A percentile compares a stretch with the other conserved stretches of the same genome.
These are phyloP conservation scores for Zosterops hypoxanthus DNA, from an alignment of 2,113 vertebrate genomes.

Conservation along the genomic window DNA sequence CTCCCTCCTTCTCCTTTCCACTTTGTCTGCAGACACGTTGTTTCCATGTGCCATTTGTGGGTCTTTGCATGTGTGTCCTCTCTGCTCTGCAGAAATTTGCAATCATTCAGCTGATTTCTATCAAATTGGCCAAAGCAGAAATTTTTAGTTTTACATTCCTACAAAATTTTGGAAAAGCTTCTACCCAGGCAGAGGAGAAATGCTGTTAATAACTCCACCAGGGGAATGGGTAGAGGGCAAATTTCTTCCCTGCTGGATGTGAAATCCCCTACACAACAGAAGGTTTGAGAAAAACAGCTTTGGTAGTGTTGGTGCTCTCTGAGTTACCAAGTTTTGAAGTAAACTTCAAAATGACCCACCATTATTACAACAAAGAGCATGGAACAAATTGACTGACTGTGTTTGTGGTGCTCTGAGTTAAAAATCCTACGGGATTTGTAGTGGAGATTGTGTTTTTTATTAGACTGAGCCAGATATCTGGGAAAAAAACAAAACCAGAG, in stretches of 20 bases:
- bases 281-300: not conserved
- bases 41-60: not conserved
- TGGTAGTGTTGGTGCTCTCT: not conserved
- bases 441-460: not conserved
- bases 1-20: not conserved
- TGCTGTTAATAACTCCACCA: not conserved
- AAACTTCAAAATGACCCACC: not conserved
- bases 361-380: not conserved
- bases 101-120: not conserved
- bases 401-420: not conserved
- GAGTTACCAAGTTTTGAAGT: not conserved
- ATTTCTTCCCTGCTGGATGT: not conserved
- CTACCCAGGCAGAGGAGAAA: not conserved
- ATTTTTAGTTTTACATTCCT: not conserved
- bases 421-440: not conserved
- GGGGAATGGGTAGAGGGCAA: not conserved
- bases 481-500: not conserved
- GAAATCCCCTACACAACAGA: not conserved
- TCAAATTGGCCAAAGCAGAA: not conserved
- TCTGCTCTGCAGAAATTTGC: not conserved
- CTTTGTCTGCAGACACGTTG: not conserved
- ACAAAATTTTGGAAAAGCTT: not conserved
- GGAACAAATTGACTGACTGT: not conserved
- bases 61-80: not conserved
- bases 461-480: not conserved